phyloP scores from a whole-genome alignment of 2,113 vertebrate species.

The Cnemophilus loriae region DNA sequence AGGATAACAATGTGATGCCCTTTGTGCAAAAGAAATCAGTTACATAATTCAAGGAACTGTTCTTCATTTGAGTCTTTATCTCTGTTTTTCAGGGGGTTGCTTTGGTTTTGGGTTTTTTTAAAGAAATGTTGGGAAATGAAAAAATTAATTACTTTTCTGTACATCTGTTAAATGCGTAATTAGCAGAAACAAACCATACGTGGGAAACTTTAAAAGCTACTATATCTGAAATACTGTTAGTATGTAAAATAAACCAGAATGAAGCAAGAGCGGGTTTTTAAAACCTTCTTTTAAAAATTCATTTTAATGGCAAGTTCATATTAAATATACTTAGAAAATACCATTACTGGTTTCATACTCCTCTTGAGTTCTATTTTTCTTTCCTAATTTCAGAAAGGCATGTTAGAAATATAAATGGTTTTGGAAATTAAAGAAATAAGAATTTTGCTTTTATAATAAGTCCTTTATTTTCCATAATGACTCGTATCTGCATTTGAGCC shows the following conservation, averaged over 20 bases:
- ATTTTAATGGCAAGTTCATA: not conserved
- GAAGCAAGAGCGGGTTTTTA: not conserved
- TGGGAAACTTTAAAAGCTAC: not conserved
- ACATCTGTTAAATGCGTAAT: not conserved
- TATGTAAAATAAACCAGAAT: not conserved
- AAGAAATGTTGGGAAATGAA: not conserved
- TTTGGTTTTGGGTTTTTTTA: not conserved
- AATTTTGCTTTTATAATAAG: not conserved
- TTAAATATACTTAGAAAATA: not conserved
- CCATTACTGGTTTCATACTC: not conserved
- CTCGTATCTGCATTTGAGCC: not conserved
- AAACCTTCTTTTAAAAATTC: accelerated
- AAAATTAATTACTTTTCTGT: not conserved
- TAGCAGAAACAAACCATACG: not conserved
- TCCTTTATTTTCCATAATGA: not conserved
- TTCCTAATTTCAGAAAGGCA: not conserved
- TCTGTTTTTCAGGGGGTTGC: not conserved
- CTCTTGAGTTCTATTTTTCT: not conserved
- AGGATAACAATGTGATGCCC: not conserved
- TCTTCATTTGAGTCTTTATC: not conserved
- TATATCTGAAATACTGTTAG: not conserved
- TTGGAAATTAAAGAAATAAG: not conserved
- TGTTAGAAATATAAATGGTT: not conserved
- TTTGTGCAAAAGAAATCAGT: not conserved
- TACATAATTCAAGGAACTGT: not conserved